Percentiles rank a stretch among this genome's conserved stretches.
These are phyloP conservation scores for Emydocephalus ijimae DNA, from an alignment of 2,113 vertebrate species.

Conservation along the genomic window DNA sequence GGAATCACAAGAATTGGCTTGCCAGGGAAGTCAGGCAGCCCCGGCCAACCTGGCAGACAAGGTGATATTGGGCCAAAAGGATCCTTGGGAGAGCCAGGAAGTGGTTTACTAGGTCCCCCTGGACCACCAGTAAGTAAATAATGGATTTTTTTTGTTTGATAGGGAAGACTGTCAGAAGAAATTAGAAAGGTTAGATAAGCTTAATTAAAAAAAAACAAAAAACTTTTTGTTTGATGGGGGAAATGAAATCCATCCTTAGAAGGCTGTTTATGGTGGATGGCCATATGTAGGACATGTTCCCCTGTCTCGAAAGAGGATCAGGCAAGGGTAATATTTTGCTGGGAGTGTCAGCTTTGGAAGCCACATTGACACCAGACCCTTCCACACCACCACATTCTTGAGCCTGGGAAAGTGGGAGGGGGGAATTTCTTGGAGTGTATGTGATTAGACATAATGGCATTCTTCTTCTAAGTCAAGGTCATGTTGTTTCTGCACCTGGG, in stretches of 20 bases:
- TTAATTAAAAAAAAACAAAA: neutral
- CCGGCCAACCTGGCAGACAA: slow-evolving; percentile 64
- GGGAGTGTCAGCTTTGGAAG: too few relatives aligned
- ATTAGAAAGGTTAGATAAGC: neutral
- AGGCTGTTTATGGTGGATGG: neutral
- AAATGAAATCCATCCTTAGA: neutral
- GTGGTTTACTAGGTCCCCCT: slow-evolving; percentile 71
- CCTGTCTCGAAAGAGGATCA: neutral
- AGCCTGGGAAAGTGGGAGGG: too few relatives aligned
- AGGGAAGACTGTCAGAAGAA: neutral
- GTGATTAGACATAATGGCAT: too few relatives aligned
- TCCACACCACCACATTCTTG: too few relatives aligned
- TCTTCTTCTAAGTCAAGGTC: too few relatives aligned
- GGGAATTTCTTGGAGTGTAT: too few relatives aligned
- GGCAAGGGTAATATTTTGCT: neutral
- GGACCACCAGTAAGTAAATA: slow-evolving; percentile 70
- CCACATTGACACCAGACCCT: too few relatives aligned
- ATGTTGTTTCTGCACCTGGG: too few relatives aligned
- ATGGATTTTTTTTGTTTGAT: neutral
- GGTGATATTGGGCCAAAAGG: slow-evolving; percentile 77
- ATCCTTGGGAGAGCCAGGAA: slow-evolving; percentile 76
- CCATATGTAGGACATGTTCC: neutral
- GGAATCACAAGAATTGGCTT: slow-evolving; percentile 61
- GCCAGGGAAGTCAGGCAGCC: slow-evolving; percentile 70
- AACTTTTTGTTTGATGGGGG: neutral